Conservation (phyloP, 2,113 vertebrate genomes). For the Peromyscus maniculatus region DNA sequence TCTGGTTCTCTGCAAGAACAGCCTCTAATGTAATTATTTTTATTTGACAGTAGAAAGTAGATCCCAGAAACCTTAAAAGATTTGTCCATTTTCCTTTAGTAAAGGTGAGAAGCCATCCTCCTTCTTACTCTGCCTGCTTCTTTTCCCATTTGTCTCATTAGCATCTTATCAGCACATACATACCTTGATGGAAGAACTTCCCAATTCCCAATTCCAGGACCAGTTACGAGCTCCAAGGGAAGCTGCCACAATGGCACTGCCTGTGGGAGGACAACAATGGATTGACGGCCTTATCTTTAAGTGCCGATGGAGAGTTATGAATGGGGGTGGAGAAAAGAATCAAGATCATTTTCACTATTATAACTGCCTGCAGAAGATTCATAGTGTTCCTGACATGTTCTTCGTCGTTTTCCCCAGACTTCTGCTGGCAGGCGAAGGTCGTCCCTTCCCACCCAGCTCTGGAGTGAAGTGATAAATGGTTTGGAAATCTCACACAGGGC, state of each 20-base stretch:
- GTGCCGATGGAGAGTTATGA: conserved; percentile 74
- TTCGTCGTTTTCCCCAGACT: conserved; percentile 74
- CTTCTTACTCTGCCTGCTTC: background rate
- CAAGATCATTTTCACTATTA: conserved; percentile 71
- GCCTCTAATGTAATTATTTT: background rate
- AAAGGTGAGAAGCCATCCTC: background rate
- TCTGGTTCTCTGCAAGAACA: background rate
- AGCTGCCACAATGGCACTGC: conserved; percentile 47
- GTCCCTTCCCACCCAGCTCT: conserved; percentile 62
- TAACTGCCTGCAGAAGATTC: conserved; percentile 65
- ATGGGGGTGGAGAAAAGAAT: conserved; percentile 58
- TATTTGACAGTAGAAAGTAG: conserved; percentile 32
- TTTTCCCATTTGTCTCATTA: background rate
- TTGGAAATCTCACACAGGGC: conserved; percentile 70
- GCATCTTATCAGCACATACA: conserved; percentile 48
- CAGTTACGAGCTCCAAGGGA: conserved; percentile 57
- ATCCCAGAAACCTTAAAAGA: conserved; percentile 2
- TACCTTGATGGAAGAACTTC: background rate
- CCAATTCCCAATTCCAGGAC: conserved; percentile 68
- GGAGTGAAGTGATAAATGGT: conserved; percentile 78
- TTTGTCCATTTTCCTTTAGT: background rate
- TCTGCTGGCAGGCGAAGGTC: conserved; percentile 77
- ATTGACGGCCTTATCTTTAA: conserved; percentile 53
- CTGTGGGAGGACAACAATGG: background rate
- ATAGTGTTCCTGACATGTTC: conserved; percentile 67